Evolutionary conservation across 2,797 vertebrate genomes (phyloP).

Genomic region (Dendrocincla fuliginosa): DNA sequence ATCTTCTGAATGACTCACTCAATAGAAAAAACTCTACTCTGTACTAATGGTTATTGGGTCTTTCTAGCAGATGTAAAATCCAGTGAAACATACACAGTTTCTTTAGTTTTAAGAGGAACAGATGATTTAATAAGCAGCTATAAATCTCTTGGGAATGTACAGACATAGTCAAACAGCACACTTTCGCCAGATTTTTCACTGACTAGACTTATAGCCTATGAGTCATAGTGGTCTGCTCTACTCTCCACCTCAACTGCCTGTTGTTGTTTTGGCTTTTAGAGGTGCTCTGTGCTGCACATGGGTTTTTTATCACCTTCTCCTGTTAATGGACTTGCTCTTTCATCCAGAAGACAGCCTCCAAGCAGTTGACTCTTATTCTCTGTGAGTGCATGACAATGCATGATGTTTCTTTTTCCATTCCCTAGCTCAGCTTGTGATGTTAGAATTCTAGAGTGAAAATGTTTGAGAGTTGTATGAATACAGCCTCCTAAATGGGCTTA

Average conservation of each 20-base stretch:
- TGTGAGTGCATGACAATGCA: background rate
- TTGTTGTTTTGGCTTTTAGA: constrained; percentile 21
- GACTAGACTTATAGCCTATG: constrained; percentile 43
- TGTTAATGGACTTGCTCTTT: background rate
- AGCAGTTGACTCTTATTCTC: background rate
- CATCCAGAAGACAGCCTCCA: background rate
- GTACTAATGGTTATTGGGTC: background rate
- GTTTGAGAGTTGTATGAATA: background rate
- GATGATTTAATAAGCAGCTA: constrained; percentile 61
- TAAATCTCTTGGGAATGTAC: constrained; percentile 46
- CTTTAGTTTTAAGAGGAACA: constrained; percentile 49
- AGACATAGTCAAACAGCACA: constrained; percentile 31
- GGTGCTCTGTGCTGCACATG: background rate
- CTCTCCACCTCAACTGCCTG: constrained; percentile 14
- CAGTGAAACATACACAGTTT: constrained; percentile 24
- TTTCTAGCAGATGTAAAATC: constrained; percentile 40
- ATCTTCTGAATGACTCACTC: background rate
- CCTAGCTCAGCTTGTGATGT: background rate
- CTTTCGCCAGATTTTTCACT: constrained; percentile 48
- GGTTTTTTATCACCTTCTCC: background rate
- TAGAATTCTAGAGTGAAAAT: background rate
- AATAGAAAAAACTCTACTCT: background rate
- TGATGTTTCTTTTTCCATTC: background rate
- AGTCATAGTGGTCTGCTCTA: constrained; percentile 38
- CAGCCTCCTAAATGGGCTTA: background rate